Base-by-base conservation (phyloP, 2,113 vertebrate species). In the Neolamprologus ventralis region DNA sequence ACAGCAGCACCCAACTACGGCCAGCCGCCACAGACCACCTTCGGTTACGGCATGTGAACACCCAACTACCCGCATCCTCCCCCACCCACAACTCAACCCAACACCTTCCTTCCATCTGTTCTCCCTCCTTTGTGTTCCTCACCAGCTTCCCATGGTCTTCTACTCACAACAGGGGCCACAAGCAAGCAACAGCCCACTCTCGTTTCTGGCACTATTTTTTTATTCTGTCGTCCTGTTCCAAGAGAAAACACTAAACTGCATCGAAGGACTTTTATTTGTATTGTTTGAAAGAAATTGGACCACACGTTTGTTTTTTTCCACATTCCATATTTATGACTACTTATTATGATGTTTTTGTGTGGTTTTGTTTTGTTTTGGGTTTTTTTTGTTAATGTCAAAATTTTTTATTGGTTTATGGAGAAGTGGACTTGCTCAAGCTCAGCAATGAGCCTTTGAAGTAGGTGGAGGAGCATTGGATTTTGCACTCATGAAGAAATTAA, bases 401-500 rank as follows among this genome's bases (percentile, higher is more conserved):
- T 4, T 47, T 81, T 81, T 51, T 85, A 88, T 90, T 82, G 91
- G 84, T 93, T 94, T 95, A 87, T 94, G 94, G 87, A 92, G 92
- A 96, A 86, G 95, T 95, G 95, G 95, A 95, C 95, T 96, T 95
- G 94, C 90, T 91, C 89, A 88, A 94, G 94, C 92, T 94, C 93
- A 95, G 94, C 94, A 93, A 94, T 89, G 96, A 97, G 97, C 96
- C 97, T 97, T 95, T 94, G 96, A 97, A 96, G 96, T 97, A 97
- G 97, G 85, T 98, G 96, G 97, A 98, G 97, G 97, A 98, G 97
- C 97, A 97, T 97, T 97, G 97, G 96, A 98, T 98, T 94, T 99
- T 99, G 98, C 98, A 99, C 98, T 98, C 97, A 97, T 98, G 98
- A 97, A 96, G 94, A 97, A 97, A 97, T 97, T 97, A 97, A 97